Conservation (phyloP, 2,113 vertebrate genomes). For the Lutjanus erythropterus region DNA sequence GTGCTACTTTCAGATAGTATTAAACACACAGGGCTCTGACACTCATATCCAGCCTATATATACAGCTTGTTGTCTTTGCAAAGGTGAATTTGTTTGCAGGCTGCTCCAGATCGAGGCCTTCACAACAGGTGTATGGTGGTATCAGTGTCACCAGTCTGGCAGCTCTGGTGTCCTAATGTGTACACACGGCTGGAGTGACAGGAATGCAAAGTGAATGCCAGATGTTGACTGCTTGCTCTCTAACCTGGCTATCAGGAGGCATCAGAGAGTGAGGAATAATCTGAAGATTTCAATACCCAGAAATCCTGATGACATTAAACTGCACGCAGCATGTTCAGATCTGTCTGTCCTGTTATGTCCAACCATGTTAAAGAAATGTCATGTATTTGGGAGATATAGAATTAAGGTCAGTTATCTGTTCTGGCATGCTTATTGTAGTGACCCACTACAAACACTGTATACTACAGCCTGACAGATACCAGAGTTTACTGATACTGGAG, state of each 20-base stretch:
- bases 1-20: not conserved
- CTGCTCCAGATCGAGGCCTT: not conserved
- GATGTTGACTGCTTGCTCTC: not conserved
- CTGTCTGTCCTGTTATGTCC: not conserved
- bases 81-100: constrained; percentile 33
- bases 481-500: too few relatives aligned
- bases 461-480: too few relatives aligned
- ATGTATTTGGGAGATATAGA: not conserved
- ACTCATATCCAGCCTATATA: not conserved
- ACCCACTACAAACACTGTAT: not conserved
- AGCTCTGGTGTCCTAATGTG: constrained; percentile 24
- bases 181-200: constrained; percentile 9
- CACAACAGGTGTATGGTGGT: constrained; percentile 48
- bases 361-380: not conserved
- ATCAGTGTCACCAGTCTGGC: constrained; percentile 1
- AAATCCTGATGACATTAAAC: not conserved
- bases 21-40: not conserved
- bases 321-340: not conserved
- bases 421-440: not conserved
- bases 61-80: not conserved
- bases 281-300: not conserved
- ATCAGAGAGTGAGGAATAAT: not conserved
- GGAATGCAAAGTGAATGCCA: constrained; percentile 28
- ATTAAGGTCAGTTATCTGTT: not conserved
- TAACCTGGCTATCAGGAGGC: not conserved